phyloP scores from a whole-genome alignment of 2,797 vertebrate genomes.

The Ptychobarbus kaznakovi region DNA sequence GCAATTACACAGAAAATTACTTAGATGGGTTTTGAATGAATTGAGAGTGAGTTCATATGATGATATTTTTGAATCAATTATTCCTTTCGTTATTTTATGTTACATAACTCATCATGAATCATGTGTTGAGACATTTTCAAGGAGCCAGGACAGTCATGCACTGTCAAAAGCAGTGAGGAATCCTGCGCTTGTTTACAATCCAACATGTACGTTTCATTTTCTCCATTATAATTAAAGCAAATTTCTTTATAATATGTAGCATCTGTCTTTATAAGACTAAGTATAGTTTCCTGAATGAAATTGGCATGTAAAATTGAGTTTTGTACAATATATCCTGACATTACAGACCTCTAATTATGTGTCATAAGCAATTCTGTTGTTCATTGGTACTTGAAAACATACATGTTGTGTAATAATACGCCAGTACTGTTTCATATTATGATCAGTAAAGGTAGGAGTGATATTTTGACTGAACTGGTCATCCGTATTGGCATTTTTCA shows the following conservation, averaged over 20 bases:
- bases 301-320: not conserved
- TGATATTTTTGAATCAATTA: conserved; percentile 21
- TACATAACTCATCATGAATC: conserved; percentile 46
- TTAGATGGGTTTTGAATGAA: not conserved
- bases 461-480: conserved; percentile 36
- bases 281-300: conserved; percentile 20
- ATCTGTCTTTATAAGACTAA: not conserved
- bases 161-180: conserved; percentile 48
- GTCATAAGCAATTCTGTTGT: not conserved
- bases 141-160: conserved; percentile 13
- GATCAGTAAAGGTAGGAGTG: not conserved
- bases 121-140: conserved; percentile 37
- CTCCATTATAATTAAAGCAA: conserved; percentile 24
- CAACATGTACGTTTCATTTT: conserved; percentile 23
- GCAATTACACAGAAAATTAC: not conserved
- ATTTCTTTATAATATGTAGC: conserved; percentile 5
- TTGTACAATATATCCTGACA: not conserved
- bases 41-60: conserved; percentile 1
- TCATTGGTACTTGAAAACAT: conserved; percentile 2
- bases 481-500: not conserved
- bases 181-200: conserved; percentile 40
- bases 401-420: conserved; percentile 9
- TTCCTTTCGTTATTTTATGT: conserved; percentile 8
- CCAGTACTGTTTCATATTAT: not conserved
- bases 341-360: not conserved